Percentiles rank a stretch among this genome's conserved stretches.
Conservation (phyloP, 2,113 vertebrate genomes). For the Myiozetetes cayanensis region DNA sequence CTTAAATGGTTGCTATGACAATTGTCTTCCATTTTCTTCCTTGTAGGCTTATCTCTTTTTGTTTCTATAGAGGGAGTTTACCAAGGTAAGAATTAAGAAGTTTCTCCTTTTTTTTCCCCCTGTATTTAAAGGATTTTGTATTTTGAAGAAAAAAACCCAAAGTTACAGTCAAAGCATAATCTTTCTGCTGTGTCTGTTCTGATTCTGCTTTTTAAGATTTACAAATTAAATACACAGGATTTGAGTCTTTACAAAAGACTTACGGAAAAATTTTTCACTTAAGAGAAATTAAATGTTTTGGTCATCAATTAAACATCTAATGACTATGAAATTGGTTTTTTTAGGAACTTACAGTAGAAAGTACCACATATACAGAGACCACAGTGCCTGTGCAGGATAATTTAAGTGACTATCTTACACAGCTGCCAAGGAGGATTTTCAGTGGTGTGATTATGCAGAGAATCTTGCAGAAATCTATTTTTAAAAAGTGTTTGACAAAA, state of each 20-base stretch:
- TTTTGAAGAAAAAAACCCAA: not conserved
- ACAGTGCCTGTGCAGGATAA: not conserved
- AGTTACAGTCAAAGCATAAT: slow-evolving; percentile 1
- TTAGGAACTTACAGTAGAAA: not conserved
- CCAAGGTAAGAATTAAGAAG: slow-evolving; percentile 33
- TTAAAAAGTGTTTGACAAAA: not conserved
- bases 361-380: not conserved
- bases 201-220: slow-evolving; percentile 30
- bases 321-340: not conserved
- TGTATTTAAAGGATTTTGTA: slow-evolving; percentile 9
- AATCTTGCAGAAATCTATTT: not conserved
- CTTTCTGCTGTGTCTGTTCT: slow-evolving; percentile 10
- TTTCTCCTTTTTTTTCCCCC: not conserved
- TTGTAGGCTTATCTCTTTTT: slow-evolving; percentile 59
- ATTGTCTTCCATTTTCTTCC: slow-evolving; percentile 32
- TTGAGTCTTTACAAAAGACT: not conserved
- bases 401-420: not conserved
- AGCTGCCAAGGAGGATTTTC: not conserved
- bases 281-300: not conserved
- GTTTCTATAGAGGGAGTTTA: slow-evolving; percentile 54
- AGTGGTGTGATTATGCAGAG: not conserved
- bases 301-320: not conserved
- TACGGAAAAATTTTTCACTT: not conserved
- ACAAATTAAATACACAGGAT: not conserved
- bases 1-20: slow-evolving; percentile 74